These are phyloP conservation scores for Microctonus aethiopoides DNA, from an alignment of 2,888 invertebrate species.

Conservation along the genomic window DNA sequence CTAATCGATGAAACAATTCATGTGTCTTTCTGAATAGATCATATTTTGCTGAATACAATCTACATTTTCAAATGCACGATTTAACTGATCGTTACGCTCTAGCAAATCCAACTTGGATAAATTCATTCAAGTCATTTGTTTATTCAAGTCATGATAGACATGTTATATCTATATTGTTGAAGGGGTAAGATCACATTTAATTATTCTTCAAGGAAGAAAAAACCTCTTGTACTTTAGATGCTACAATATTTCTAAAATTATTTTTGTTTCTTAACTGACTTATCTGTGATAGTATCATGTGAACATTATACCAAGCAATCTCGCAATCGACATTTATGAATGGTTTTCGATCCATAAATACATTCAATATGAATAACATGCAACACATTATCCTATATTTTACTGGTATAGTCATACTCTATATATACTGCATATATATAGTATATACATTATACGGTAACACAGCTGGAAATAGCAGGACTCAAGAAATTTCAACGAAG, in stretches of 20 bases:
- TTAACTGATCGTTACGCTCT: too few relatives aligned
- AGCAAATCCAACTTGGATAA: too few relatives aligned
- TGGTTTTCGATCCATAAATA: constrained; percentile 65
- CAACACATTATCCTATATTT: constrained; percentile 65
- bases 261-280: constrained; percentile 20
- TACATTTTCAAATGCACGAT: too few relatives aligned
- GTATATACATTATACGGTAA: background rate
- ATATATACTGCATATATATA: background rate
- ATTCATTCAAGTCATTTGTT: too few relatives aligned
- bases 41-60: too few relatives aligned
- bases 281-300: constrained; percentile 42
- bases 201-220: too few relatives aligned
- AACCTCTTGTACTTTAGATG: constrained; percentile 20
- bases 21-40: background rate
- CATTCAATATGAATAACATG: constrained; percentile 67
- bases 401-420: constrained; percentile 55
- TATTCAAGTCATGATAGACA: too few relatives aligned
- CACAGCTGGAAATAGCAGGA: background rate
- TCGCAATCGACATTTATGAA: constrained; percentile 63
- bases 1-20: background rate
- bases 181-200: too few relatives aligned
- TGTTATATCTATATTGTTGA: too few relatives aligned
- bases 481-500: background rate
- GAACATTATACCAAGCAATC: constrained; percentile 51
- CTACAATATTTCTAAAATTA: constrained; percentile 22